Evolutionary conservation across 2,888 invertebrate species (phyloP), one percentile per base, ranked within the genome.

Genomic region (Psylliodes chrysocephalus): DNA sequence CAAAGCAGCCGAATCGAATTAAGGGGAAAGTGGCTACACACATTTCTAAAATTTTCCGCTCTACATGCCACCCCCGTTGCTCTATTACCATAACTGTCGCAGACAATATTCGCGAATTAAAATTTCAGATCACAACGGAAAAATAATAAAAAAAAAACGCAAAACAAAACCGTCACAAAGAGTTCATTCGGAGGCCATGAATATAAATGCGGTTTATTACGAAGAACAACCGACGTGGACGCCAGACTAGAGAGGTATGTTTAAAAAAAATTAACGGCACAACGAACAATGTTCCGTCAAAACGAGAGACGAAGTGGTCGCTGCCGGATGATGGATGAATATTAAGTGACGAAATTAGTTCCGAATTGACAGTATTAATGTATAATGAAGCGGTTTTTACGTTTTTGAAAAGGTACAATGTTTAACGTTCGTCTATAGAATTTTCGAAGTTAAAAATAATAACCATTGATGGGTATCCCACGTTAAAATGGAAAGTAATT

Each of bases 131-230:
- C 53, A 56, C 64, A 64, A 52, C 64, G 6, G 22, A 6, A 22
- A 22, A 22, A 25, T n/a, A n/a, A n/a, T n/a, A n/a, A n/a, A n/a
- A n/a, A n/a, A n/a, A n/a, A n/a, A n/a, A n/a, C n/a, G n/a, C n/a
- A 56, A 64, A 54, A 63, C 49, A 64, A 38, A 38, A 49, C 40
- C 54, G 54, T 47, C 62, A 62, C 65, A 63, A 64, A 67, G 64
- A 64, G 57, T 60, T 63, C 56, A 66, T 66, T 60, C 64, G 60
- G 67, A 61, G 64, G 67, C 64, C 60, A 67, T 67, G 67, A 67
- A 67, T 67, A 67, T 67, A 67, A 67, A 67, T 67, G 64, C 59
- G 57, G 56, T 54, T 61, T 57, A 67, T 67, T 67, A 64, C 56
- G 44, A 38, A 51, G 55, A 51, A n/a, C 49, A 38, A 46, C 49